Percentiles rank a stretch among this genome's conserved stretches.
Evolutionary conservation across 2,888 invertebrate species (phyloP).

Genomic region (Emesis furor): DNA sequence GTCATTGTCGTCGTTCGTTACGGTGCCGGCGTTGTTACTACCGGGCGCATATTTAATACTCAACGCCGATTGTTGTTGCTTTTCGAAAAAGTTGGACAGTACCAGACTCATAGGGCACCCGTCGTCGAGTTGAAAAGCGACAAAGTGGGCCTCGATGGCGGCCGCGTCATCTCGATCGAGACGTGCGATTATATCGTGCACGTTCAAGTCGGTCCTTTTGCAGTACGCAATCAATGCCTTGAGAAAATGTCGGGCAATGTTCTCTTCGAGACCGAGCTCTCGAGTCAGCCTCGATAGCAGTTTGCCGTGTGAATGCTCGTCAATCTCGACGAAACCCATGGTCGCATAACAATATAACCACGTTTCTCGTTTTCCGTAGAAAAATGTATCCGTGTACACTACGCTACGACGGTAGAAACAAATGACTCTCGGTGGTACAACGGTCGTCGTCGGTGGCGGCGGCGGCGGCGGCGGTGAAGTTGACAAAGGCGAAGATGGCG

Average conservation of each 20-base stretch:
- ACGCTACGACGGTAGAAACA: slow-evolving; percentile 24
- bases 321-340: slow-evolving; percentile 23
- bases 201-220: slow-evolving; percentile 18
- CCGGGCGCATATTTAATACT: slow-evolving; percentile 22
- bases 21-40: not conserved
- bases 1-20: not conserved
- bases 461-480: not conserved
- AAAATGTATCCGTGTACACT: slow-evolving; percentile 18
- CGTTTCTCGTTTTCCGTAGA: slow-evolving; percentile 19
- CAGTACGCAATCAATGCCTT: slow-evolving; percentile 12
- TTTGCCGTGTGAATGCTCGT: slow-evolving; percentile 10
- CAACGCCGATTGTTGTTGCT: slow-evolving; percentile 20
- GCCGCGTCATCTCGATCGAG: slow-evolving; percentile 19
- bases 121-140: slow-evolving; percentile 27
- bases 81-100: too few species aligned
- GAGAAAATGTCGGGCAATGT: slow-evolving; percentile 21
- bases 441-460: not conserved
- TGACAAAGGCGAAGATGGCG: not conserved
- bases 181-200: slow-evolving; percentile 18
- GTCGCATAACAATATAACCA: slow-evolving; percentile 18
- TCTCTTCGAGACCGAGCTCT: slow-evolving; percentile 16
- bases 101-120: too few species aligned
- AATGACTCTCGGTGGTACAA: not conserved
- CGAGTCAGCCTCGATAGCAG: slow-evolving; percentile 3
- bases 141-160: slow-evolving; percentile 21